Percentiles rank a stretch among this genome's conserved stretches.
These are phyloP conservation scores for Pelobates fuscus DNA, from an alignment of 2,113 vertebrate species.

Conservation along the genomic window DNA sequence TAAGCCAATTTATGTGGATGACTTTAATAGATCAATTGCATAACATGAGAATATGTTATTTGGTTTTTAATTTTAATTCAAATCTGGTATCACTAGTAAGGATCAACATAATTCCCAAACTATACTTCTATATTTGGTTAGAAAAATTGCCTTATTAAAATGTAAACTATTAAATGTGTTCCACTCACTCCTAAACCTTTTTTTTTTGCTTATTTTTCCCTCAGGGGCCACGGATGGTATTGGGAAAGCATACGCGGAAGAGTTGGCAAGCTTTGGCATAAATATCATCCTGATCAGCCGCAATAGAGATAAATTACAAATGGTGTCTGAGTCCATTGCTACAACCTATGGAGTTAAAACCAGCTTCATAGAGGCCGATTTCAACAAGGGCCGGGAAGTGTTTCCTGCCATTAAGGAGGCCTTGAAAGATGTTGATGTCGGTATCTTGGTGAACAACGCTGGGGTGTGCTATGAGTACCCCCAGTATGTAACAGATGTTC, in stretches of 20 bases:
- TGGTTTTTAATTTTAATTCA: too few species aligned
- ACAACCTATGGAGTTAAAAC: constrained; percentile 79
- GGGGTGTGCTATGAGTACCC: constrained; percentile 60
- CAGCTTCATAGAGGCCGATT: constrained; percentile 74
- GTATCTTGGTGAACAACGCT: constrained; percentile 88
- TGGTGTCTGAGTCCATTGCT: constrained; percentile 67
- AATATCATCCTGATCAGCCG: constrained; percentile 79
- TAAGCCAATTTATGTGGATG: too few species aligned
- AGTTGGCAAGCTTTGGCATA: constrained; percentile 81
- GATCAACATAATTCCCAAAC: too few species aligned
- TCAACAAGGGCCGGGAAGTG: constrained; percentile 71
- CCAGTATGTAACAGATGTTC: constrained; percentile 67
- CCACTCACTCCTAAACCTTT: too few species aligned
- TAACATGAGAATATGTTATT: too few species aligned
- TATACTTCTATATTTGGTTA: too few species aligned
- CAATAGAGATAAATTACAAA: constrained; percentile 64
- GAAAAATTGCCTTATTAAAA: too few species aligned
- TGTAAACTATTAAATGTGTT: too few species aligned
- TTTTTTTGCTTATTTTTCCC: constrained; percentile 12
- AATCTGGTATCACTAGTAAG: too few species aligned
- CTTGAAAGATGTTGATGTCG: constrained; percentile 80
- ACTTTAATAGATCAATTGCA: too few species aligned
- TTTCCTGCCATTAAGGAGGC: constrained; percentile 73
- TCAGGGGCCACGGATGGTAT: constrained; percentile 79
- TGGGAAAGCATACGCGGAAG: constrained; percentile 84